Evolutionary conservation across 2,113 vertebrate genomes (phyloP).

Genomic region (Cebidichthys violaceus): DNA sequence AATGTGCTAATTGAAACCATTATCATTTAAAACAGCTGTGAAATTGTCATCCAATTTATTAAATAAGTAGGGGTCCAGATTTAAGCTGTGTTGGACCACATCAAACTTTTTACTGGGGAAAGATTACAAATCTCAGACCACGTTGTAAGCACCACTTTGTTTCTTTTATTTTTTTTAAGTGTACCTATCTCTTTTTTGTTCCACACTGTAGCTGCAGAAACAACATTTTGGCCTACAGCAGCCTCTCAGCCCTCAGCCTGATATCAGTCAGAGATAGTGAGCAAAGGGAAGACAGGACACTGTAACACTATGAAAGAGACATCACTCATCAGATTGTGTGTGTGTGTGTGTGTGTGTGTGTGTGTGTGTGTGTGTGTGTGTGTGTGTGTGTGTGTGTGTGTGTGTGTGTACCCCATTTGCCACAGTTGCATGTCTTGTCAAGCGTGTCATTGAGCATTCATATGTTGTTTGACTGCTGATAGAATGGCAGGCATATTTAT

Average conservation of each 20-base stretch:
- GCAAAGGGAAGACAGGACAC: constrained; percentile 46
- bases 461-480: constrained; percentile 76
- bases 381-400: constrained; percentile 28
- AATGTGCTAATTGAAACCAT: background rate
- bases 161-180: background rate
- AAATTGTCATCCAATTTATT: background rate
- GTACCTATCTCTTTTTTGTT: constrained; percentile 24
- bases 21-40: background rate
- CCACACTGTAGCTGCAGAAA: background rate
- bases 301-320: constrained; percentile 55
- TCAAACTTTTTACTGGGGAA: background rate
- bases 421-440: constrained; percentile 76
- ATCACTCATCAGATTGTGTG: constrained; percentile 54
- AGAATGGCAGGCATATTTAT: constrained; percentile 79
- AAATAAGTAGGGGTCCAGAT: background rate
- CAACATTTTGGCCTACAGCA: constrained; percentile 15
- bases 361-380: constrained; percentile 23
- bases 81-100: background rate
- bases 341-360: constrained; percentile 14
- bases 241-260: constrained; percentile 37
- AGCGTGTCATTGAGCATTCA: constrained; percentile 79
- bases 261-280: constrained; percentile 46
- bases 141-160: background rate
- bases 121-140: background rate
- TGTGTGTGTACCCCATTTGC: constrained; percentile 41